These are phyloP conservation scores for Odontocerum albicorne DNA, from an alignment of 2,888 invertebrate genomes.

Conservation along the genomic window DNA sequence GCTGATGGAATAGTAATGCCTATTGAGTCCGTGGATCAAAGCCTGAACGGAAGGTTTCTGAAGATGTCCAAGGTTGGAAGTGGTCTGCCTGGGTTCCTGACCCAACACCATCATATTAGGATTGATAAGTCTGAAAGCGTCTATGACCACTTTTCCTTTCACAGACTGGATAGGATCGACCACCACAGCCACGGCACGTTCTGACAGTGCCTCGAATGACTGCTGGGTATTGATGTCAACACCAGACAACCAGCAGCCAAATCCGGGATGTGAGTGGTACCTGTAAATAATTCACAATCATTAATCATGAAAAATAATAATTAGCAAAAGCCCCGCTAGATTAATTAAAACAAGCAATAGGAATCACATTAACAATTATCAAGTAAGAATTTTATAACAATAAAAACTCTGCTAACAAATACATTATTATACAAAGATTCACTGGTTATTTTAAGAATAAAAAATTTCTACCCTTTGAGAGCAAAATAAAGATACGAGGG, in stretches of 20 bases:
- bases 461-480: no score
- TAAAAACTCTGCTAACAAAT: no score
- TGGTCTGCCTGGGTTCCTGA: slow-evolving; percentile 98
- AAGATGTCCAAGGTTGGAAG: slow-evolving; percentile 97
- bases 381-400: no score
- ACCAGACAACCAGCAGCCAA: slow-evolving; percentile 99
- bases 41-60: slow-evolving; percentile 99
- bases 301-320: background rate
- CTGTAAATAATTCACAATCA: slow-evolving; percentile 44
- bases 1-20: slow-evolving; percentile 99
- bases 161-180: slow-evolving; percentile 99
- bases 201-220: slow-evolving; percentile 97
- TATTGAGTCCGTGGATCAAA: slow-evolving; percentile 95
- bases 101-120: slow-evolving; percentile 99
- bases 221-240: slow-evolving; percentile 99
- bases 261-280: slow-evolving; percentile 99
- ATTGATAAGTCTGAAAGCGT: slow-evolving; percentile 98
- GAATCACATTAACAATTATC: no score
- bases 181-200: slow-evolving; percentile 98
- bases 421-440: no score
- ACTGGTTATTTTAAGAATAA: no score
- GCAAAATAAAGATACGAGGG: no score
- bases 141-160: slow-evolving; percentile 99
- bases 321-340: background rate
- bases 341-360: background rate